A percentile compares a stretch with the other conserved stretches of the same genome.
phyloP scores from a whole-genome alignment of 2,888 invertebrate species.

The Schizaphis graminum region DNA sequence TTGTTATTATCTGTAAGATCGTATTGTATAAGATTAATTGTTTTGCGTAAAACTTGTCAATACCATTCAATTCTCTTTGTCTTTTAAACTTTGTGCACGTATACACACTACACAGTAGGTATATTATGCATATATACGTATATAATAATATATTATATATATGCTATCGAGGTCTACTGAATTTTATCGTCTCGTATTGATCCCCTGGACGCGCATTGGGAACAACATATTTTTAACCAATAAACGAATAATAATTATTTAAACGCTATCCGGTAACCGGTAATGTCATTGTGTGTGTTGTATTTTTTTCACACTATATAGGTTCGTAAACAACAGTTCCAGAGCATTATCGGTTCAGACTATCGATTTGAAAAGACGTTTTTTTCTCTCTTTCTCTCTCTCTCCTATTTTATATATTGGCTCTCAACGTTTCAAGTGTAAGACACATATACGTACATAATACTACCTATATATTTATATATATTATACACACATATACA shows the following conservation, averaged over 20 bases:
- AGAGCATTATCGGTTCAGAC: constrained; percentile 62
- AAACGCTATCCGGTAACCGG: constrained; percentile 60
- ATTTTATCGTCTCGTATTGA: constrained; percentile 42
- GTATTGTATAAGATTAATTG: constrained; percentile 12
- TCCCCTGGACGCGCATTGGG: constrained; percentile 13
- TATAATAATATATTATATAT: constrained; percentile 13
- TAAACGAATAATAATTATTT: constrained; percentile 60
- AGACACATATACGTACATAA: constrained; percentile 18
- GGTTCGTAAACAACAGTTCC: constrained; percentile 60
- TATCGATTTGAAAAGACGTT: constrained; percentile 56
- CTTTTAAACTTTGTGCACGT: background rate
- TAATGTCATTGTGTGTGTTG: constrained; percentile 54
- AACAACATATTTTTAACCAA: constrained; percentile 56
- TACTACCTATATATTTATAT: background rate
- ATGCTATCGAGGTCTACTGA: constrained; percentile 28
- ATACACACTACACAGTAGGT: background rate
- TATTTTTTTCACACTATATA: constrained; percentile 40
- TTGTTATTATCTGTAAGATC: constrained; percentile 3
- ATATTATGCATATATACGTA: background rate
- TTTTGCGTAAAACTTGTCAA: constrained; percentile 18
- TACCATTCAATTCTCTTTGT: background rate
- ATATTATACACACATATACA: background rate
- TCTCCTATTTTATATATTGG: constrained; percentile 44
- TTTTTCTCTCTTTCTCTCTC: background rate
- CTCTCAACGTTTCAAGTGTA: constrained; percentile 42